A percentile compares a stretch with the other conserved stretches of the same genome.
These are phyloP conservation scores for Choloepus didactylus DNA, from an alignment of 2,797 vertebrate genomes.

Conservation along the genomic window DNA sequence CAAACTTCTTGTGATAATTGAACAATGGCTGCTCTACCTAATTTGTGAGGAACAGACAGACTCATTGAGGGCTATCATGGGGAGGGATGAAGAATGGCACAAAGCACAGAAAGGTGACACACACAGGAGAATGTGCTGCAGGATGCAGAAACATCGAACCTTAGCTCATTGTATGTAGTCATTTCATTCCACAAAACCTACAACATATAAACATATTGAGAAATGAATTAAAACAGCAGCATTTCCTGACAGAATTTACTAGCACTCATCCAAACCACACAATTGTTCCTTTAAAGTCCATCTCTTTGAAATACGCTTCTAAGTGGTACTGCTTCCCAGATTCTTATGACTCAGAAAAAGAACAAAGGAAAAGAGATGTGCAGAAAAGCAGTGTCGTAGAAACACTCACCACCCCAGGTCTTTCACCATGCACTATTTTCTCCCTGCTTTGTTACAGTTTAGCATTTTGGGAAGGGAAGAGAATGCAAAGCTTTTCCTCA, in stretches of 20 bases:
- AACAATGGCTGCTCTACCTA: background rate
- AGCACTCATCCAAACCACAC: background rate
- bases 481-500: background rate
- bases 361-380: slow-evolving; percentile 45
- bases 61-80: background rate
- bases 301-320: slow-evolving; percentile 62
- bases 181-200: background rate
- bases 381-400: slow-evolving; percentile 16
- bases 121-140: background rate
- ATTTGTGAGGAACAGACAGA: background rate
- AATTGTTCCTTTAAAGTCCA: slow-evolving; percentile 23
- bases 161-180: background rate
- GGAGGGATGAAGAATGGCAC: background rate
- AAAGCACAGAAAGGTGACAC: background rate
- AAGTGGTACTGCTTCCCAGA: slow-evolving; percentile 35
- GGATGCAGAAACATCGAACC: background rate
- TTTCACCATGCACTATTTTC: background rate
- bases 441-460: background rate
- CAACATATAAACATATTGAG: background rate
- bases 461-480: background rate
- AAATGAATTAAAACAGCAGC: background rate
- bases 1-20: slow-evolving; percentile 66
- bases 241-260: slow-evolving; percentile 43
- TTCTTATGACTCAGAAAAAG: background rate
- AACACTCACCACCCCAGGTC: background rate